Conservation (phyloP, 2,113 vertebrate genomes). For the Sylvia atricapilla region DNA sequence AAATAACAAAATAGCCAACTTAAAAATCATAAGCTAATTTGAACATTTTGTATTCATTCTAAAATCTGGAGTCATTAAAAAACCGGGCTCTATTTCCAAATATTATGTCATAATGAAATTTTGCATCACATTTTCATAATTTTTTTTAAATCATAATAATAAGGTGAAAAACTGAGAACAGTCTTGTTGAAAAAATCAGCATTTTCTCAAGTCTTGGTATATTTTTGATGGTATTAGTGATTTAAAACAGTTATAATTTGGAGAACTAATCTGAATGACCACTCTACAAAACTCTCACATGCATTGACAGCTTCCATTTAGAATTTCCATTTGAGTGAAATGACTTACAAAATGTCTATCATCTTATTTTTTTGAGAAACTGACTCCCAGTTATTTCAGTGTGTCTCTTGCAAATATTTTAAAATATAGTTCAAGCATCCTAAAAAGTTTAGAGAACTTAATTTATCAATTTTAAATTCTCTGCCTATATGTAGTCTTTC, state of each 20-base stretch:
- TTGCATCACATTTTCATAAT: not conserved
- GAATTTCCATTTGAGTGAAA: not conserved
- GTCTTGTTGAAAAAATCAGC: not conserved
- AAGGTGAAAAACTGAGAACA: not conserved
- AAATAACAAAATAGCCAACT: not conserved
- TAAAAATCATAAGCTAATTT: not conserved
- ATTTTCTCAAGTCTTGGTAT: not conserved
- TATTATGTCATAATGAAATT: not conserved
- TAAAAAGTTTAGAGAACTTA: not conserved
- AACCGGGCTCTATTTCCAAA: accelerated
- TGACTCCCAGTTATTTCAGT: not conserved
- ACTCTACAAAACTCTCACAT: not conserved
- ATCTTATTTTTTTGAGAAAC: not conserved
- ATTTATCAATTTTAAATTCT: not conserved
- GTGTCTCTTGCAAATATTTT: not conserved
- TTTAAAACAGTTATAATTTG: not conserved
- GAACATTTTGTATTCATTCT: not conserved
- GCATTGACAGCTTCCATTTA: not conserved
- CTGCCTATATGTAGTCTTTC: not conserved
- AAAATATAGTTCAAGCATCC: not conserved
- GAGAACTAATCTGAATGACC: not conserved
- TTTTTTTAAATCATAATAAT: not conserved
- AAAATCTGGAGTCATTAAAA: not conserved
- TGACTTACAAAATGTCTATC: not conserved
- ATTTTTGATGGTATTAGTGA: not conserved